Conservation (phyloP, 2,888 invertebrate genomes). For the Sialis lutaria region DNA sequence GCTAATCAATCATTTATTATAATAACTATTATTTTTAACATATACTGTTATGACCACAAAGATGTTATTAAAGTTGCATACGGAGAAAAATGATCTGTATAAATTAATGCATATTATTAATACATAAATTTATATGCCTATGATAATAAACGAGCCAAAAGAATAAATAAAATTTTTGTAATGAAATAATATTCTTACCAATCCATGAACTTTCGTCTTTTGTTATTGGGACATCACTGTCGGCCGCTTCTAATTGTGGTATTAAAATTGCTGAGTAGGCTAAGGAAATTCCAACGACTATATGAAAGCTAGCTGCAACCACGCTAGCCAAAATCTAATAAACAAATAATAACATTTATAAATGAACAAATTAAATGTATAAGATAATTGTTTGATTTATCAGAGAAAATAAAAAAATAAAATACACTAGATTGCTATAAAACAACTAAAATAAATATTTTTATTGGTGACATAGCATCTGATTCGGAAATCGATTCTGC, state of each 20-base stretch:
- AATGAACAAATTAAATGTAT: too few relatives aligned
- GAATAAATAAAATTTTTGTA: neutral
- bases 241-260: conserved; percentile 26
- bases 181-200: too few relatives aligned
- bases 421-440: too few relatives aligned
- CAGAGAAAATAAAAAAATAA: too few relatives aligned
- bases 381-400: too few relatives aligned
- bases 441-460: too few relatives aligned
- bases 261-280: conserved; percentile 37
- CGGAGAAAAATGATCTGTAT: neutral
- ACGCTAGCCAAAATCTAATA: conserved; percentile 32
- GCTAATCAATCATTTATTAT: too few relatives aligned
- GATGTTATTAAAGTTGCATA: too few relatives aligned
- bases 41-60: too few relatives aligned
- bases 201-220: conserved; percentile 31
- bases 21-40: too few relatives aligned
- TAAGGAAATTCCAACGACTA: conserved; percentile 38
- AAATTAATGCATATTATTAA: neutral
- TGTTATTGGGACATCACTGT: conserved; percentile 21
- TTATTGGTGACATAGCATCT: too few relatives aligned
- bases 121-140: neutral
- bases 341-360: conserved; percentile 5
- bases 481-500: too few relatives aligned
- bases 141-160: neutral
- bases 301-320: conserved; percentile 35